phyloP scores from a whole-genome alignment of 1,140 invertebrate genomes.

The Psilanteris sp. region DNA sequence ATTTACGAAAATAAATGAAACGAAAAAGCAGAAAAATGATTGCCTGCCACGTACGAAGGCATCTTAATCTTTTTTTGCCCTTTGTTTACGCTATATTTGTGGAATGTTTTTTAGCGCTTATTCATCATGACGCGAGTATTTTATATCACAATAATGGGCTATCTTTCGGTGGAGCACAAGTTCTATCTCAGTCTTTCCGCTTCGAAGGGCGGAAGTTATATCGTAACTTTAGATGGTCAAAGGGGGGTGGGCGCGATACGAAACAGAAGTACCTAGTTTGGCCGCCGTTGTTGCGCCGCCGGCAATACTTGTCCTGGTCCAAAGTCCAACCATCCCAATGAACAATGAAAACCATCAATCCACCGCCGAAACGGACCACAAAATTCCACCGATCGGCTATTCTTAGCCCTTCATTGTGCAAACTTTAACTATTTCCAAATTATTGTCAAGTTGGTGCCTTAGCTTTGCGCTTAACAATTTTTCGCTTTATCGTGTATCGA shows the following conservation, averaged over 20 bases:
- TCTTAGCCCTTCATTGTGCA: constrained; percentile 19
- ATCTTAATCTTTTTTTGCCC: constrained; percentile 28
- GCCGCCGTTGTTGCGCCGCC: constrained; percentile 36
- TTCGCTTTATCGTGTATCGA: too few species aligned
- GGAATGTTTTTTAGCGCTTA: constrained; percentile 37
- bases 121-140: constrained; percentile 52
- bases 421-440: constrained; percentile 24
- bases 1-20: constrained; percentile 39
- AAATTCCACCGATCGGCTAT: constrained; percentile 29
- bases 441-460: too few species aligned
- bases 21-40: constrained; percentile 24
- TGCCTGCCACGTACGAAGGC: constrained; percentile 25
- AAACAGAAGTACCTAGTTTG: constrained; percentile 36
- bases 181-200: constrained; percentile 60
- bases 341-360: constrained; percentile 74
- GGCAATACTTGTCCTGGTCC: constrained; percentile 53
- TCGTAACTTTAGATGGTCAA: constrained; percentile 69
- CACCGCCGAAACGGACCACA: constrained; percentile 55
- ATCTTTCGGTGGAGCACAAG: constrained; percentile 52
- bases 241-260: constrained; percentile 60
- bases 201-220: constrained; percentile 61
- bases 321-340: constrained; percentile 65
- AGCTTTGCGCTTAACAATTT: too few species aligned
- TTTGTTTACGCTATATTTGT: constrained; percentile 21
- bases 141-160: constrained; percentile 52